Conservation (phyloP, 2,113 vertebrate species). For the Gopherus evgoodei region DNA sequence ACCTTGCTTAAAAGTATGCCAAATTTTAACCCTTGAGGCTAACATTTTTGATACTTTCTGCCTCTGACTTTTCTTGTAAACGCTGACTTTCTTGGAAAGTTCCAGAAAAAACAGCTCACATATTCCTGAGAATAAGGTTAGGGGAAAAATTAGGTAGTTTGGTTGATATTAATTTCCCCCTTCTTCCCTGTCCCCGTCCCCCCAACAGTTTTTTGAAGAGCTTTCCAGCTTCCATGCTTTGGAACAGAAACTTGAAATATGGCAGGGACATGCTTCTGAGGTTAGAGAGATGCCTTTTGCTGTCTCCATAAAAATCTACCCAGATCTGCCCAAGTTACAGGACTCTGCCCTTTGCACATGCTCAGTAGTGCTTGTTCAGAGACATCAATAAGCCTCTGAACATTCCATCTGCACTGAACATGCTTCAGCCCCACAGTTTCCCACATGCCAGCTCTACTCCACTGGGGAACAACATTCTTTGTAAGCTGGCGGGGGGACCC, state of each 20-base stretch:
- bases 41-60: background rate
- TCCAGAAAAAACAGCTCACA: background rate
- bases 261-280: background rate
- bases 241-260: background rate
- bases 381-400: background rate
- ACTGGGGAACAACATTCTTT: background rate
- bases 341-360: background rate
- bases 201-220: background rate
- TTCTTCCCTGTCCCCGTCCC: fast-evolving
- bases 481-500: background rate
- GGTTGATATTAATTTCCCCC: background rate
- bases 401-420: background rate
- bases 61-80: background rate
- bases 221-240: background rate
- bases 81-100: background rate
- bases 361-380: background rate
- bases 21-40: background rate
- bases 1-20: background rate
- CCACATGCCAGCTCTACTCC: background rate
- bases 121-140: background rate
- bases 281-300: background rate
- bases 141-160: background rate
- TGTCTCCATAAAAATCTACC: background rate
- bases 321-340: background rate
- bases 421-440: background rate